Base-by-base conservation (phyloP, 2,888 invertebrate species). In the Lithophane socia region DNA sequence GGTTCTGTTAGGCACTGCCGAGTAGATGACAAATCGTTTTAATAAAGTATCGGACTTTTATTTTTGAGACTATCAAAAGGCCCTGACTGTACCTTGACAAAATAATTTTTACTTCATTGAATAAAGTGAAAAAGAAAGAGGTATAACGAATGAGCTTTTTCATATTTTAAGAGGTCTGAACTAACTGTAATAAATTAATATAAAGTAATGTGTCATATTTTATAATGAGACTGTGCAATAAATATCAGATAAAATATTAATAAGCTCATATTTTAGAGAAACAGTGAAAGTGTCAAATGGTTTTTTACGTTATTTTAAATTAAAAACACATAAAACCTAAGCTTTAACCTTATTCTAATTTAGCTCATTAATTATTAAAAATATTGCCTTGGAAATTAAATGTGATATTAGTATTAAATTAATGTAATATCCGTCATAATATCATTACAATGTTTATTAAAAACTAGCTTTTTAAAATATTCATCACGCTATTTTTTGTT, bases 1-100 rank as follows among this genome's bases (percentile, higher is more conserved):
- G 89, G 91, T 88, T 80, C 86, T 66, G 70, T 81, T 72, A 80
- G 66, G 75, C 68, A 77, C 64, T 79, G 69, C 79, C 72, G 79
- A 83, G 80, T 83, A 76, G 74, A 83, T 87, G 87, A 88, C 86
- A 85, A 88, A 88, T 89, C 70, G 85, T 81, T 87, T 86, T 82
- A 86, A 82, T 88, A 85, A 85, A 80, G 75, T 70, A 81, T 77
- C 65, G 12, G 82, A 73, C 68, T 82, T 84, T 86, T 84, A 82
- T 79, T 88, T 84, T 60, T 77, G 56, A 61, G 42, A 74, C 73
- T 77, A 69, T 76, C 64, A 44, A 68, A 71, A 58, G 58, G 3
- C 49, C 21, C 73, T 73, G 79, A 82, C 87, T 81, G 69, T 84
- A 75, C 80, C 21, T 73, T 60, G 73, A 75, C n/a, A 58, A 37